phyloP scores from a whole-genome alignment of 1,140 invertebrate species.

The Radopholus similis region DNA sequence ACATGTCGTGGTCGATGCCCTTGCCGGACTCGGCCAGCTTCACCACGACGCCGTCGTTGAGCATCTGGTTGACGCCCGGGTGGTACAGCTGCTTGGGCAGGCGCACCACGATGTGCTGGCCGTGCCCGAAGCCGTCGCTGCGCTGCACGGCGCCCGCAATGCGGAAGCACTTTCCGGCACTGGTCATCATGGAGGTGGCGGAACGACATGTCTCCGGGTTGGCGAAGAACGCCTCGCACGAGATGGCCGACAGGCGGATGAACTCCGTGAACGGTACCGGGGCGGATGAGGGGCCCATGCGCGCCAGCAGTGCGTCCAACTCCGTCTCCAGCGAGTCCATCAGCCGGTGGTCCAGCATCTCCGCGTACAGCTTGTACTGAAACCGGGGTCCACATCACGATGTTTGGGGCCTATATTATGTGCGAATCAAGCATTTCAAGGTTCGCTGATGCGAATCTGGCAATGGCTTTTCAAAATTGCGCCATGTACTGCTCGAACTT shows the following conservation, averaged over 20 bases:
- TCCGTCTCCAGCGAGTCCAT: slow-evolving; percentile 36
- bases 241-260: slow-evolving; percentile 20
- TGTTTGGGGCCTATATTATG: slow-evolving; percentile 1
- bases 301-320: slow-evolving; percentile 14
- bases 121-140: slow-evolving; percentile 42
- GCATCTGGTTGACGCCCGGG: slow-evolving; percentile 50
- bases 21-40: slow-evolving; percentile 43
- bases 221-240: slow-evolving; percentile 41
- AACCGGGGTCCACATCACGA: too few relatives aligned
- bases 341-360: neutral
- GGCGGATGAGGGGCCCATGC: slow-evolving; percentile 5
- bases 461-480: too few relatives aligned
- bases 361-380: slow-evolving; percentile 12
- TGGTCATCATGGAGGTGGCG: slow-evolving; percentile 50
- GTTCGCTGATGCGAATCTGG: neutral
- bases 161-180: slow-evolving; percentile 48
- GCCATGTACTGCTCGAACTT: too few relatives aligned
- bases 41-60: slow-evolving; percentile 50
- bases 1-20: slow-evolving; percentile 52
- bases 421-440: slow-evolving; percentile 11
- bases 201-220: slow-evolving; percentile 33
- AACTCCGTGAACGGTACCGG: slow-evolving; percentile 21
- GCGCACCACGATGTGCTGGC: slow-evolving; percentile 33
- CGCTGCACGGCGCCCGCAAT: slow-evolving; percentile 32
- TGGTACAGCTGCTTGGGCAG: slow-evolving; percentile 45